Evolutionary conservation across 2,113 vertebrate species (phyloP).

Genomic region (Syngnathus scovelli): DNA sequence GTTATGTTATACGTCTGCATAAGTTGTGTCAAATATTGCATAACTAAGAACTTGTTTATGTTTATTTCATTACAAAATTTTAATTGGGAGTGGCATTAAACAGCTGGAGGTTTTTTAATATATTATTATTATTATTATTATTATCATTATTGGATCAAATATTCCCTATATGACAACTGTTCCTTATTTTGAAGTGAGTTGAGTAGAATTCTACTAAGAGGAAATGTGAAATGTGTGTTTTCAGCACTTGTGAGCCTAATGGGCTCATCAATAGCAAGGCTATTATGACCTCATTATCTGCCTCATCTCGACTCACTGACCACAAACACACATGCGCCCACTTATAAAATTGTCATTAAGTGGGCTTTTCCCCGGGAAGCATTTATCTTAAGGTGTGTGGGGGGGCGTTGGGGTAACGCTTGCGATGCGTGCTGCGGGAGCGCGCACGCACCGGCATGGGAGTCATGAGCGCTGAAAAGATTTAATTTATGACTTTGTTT

Average conservation of each 20-base stretch:
- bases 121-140: no score
- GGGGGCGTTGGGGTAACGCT: slow-evolving; percentile 5
- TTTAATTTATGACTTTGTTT: neutral
- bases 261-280: slow-evolving; percentile 70
- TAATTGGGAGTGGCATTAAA: no score
- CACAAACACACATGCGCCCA: slow-evolving; percentile 70
- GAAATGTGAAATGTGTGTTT: slow-evolving; percentile 5
- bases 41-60: no score
- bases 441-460: slow-evolving; percentile 13
- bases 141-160: no score
- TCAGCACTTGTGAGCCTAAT: slow-evolving; percentile 51
- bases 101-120: no score
- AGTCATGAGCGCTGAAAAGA: neutral
- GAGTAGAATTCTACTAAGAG: neutral
- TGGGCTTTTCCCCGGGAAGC: slow-evolving; percentile 62
- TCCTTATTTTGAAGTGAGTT: no score
- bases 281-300: slow-evolving; percentile 73
- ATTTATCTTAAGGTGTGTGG: slow-evolving; percentile 67
- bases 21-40: neutral
- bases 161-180: no score
- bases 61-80: no score
- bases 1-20: neutral
- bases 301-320: slow-evolving; percentile 78
- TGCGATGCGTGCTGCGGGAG: slow-evolving; percentile 35
- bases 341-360: slow-evolving; percentile 83